These are phyloP conservation scores for Drosophila algonquin DNA, from an alignment of 2,888 invertebrate genomes.

Conservation along the genomic window DNA sequence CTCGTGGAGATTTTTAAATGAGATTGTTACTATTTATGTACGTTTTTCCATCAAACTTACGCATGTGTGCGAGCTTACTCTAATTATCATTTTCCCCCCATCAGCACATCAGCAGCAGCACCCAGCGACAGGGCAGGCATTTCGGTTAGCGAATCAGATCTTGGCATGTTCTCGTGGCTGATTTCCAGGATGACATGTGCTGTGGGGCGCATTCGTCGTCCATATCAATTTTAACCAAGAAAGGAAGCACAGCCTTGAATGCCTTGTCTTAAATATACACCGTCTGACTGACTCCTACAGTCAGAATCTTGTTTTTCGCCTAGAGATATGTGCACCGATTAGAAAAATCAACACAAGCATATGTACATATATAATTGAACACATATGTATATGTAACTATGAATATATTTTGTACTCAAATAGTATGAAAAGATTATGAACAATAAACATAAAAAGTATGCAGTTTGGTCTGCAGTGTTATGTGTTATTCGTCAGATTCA, in stretches of 20 bases:
- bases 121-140: background rate
- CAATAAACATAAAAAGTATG: no score
- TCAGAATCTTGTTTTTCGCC: no score
- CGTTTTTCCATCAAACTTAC: slow-evolving; percentile 77
- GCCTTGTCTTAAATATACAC: background rate
- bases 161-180: slow-evolving; percentile 46
- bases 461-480: no score
- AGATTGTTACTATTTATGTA: slow-evolving; percentile 81
- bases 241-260: background rate
- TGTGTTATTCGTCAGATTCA: no score
- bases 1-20: slow-evolving; percentile 75
- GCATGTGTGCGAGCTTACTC: slow-evolving; percentile 27
- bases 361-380: no score
- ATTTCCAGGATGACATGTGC: slow-evolving; percentile 58
- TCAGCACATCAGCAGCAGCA: slow-evolving; percentile 40
- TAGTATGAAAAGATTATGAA: no score
- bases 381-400: no score
- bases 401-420: no score
- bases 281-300: background rate
- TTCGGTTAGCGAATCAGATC: slow-evolving; percentile 27
- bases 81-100: slow-evolving; percentile 80
- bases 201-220: background rate
- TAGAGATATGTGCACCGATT: no score
- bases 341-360: no score
- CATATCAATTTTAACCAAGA: background rate